Percentiles rank a stretch among this genome's conserved stretches.
phyloP scores from a whole-genome alignment of 2,113 vertebrate species.

The Catharus bicknelli region DNA sequence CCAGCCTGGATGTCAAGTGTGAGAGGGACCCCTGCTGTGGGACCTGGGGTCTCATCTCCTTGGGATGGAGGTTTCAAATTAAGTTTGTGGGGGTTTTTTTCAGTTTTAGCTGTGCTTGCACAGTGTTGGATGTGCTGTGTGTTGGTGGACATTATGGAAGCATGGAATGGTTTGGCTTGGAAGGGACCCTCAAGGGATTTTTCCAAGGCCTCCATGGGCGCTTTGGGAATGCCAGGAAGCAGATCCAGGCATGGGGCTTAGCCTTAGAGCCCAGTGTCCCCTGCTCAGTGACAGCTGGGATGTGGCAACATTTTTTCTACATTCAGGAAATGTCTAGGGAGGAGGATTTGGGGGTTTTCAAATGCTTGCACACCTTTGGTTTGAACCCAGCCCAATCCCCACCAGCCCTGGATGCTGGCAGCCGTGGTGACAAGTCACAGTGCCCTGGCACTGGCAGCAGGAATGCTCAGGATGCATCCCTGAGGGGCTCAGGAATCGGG shows the following conservation, averaged over 20 bases:
- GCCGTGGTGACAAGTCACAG: accelerated
- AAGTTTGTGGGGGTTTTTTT: too few relatives aligned
- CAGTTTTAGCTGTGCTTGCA: not conserved
- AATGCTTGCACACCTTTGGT: not conserved
- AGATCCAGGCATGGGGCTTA: not conserved
- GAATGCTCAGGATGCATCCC: not conserved
- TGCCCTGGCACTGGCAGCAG: not conserved
- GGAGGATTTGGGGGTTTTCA: accelerated
- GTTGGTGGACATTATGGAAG: not conserved
- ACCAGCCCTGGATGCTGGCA: not conserved
- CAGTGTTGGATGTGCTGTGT: accelerated
- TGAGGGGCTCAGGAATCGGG: accelerated
- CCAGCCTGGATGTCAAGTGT: not conserved
- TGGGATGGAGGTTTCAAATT: not conserved
- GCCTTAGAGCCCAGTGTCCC: not conserved
- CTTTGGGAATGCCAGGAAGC: not conserved
- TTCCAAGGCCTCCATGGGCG: not conserved
- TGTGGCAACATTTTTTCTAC: not conserved
- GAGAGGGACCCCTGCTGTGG: not conserved
- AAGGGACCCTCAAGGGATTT: not conserved
- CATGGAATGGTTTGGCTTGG: not conserved
- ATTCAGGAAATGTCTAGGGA: not conserved
- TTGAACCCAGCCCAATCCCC: not conserved
- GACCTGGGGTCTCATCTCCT: not conserved
- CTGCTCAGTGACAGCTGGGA: not conserved